Conservation (phyloP, 2,797 vertebrate species). For the Mus spretus region DNA sequence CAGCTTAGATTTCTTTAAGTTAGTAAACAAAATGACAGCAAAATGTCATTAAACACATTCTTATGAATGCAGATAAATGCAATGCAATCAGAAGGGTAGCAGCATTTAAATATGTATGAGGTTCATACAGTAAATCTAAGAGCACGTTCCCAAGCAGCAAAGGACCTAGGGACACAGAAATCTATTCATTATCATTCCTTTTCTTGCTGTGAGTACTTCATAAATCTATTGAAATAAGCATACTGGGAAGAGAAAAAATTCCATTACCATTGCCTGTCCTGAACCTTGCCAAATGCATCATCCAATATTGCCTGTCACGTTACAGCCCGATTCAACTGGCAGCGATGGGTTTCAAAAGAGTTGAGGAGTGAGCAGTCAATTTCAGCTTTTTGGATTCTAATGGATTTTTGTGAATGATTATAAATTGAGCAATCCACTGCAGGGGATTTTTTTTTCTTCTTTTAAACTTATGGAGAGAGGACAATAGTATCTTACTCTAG, state of each 20-base stretch:
- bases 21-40: conserved; percentile 31
- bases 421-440: conserved; percentile 70
- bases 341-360: conserved; percentile 77
- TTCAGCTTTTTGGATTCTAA: conserved; percentile 76
- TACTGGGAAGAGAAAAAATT: conserved; percentile 15
- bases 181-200: conserved; percentile 44
- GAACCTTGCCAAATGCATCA: conserved; percentile 63
- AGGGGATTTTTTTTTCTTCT: conserved; percentile 34
- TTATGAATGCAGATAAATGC: conserved; percentile 18
- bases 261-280: conserved; percentile 56
- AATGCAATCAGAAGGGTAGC: neutral
- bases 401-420: conserved; percentile 73
- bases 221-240: conserved; percentile 69
- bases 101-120: conserved; percentile 35
- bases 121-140: neutral
- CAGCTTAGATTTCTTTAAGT: neutral
- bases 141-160: conserved; percentile 37
- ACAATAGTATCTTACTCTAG: conserved; percentile 40
- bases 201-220: conserved; percentile 57
- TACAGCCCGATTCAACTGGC: conserved; percentile 39
- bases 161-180: conserved; percentile 36
- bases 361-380: conserved; percentile 75
- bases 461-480: conserved; percentile 67
- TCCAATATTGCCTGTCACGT: conserved; percentile 57
- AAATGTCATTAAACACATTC: conserved; percentile 26